A percentile compares a stretch with the other conserved stretches of the same genome.
Conservation (phyloP, 2,888 invertebrate genomes). For the Lasioglossum vierecki region DNA sequence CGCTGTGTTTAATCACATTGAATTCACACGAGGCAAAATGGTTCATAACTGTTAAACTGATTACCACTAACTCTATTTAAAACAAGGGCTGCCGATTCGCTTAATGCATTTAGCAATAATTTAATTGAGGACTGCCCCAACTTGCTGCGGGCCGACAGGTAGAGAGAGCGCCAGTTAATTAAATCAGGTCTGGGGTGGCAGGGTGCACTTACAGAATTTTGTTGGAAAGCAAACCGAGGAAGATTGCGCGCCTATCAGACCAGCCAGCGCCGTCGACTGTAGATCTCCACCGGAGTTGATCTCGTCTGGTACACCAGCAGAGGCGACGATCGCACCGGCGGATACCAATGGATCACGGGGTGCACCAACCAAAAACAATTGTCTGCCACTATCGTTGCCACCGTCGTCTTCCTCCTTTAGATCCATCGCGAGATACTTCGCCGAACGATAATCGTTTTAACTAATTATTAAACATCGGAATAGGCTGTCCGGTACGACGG, state of each 20-base stretch:
- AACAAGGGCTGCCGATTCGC: conserved; percentile 76
- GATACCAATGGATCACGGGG: conserved; percentile 82
- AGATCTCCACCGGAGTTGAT: conserved; percentile 77
- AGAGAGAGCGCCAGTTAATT: conserved; percentile 77
- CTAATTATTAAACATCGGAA: conserved; percentile 50
- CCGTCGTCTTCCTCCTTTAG: conserved; percentile 80
- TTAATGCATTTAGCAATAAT: conserved; percentile 84
- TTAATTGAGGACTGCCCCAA: conserved; percentile 82
- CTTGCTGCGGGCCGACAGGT: conserved; percentile 67
- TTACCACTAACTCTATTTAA: conserved; percentile 82
- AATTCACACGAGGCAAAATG: conserved; percentile 54
- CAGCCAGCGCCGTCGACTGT: conserved; percentile 80
- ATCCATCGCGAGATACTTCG: conserved; percentile 72
- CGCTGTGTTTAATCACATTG: conserved; percentile 38
- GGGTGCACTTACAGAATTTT: conserved; percentile 82
- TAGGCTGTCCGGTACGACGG: conserved; percentile 26
- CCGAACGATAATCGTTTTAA: conserved; percentile 24
- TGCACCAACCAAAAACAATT: conserved; percentile 79
- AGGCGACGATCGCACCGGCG: conserved; percentile 78
- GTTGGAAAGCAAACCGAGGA: conserved; percentile 82
- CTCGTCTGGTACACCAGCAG: conserved; percentile 74
- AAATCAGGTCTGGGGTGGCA: conserved; percentile 75
- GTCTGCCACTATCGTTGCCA: conserved; percentile 75
- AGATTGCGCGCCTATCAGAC: conserved; percentile 82
- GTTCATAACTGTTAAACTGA: conserved; percentile 80